Evolutionary conservation across 2,797 vertebrate species (phyloP).

Genomic region (Ceryle rudis): DNA sequence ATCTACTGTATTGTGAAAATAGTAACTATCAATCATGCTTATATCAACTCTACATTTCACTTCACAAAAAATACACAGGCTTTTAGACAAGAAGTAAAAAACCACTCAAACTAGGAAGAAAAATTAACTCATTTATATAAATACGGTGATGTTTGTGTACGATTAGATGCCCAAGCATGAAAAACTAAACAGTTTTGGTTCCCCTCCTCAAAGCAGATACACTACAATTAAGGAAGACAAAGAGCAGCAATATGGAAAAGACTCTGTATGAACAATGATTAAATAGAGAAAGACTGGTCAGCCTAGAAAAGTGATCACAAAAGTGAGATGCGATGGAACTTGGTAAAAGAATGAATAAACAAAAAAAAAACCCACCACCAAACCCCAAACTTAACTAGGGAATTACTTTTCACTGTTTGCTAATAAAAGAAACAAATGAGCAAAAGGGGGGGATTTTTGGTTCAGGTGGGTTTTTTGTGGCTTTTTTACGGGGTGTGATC

Average conservation of each 20-base stretch:
- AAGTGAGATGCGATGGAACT: neutral
- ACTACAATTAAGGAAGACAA: neutral
- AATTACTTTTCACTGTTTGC: neutral
- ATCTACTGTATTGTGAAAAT: neutral
- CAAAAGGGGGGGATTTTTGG: neutral
- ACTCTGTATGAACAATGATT: neutral
- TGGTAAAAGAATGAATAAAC: neutral
- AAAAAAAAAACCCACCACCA: neutral
- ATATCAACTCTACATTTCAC: neutral
- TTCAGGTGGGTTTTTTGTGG: neutral
- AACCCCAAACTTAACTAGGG: neutral
- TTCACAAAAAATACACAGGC: neutral
- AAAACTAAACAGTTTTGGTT: neutral
- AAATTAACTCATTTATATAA: neutral
- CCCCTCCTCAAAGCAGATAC: neutral
- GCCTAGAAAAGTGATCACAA: neutral
- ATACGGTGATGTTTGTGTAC: neutral
- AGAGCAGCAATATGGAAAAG: rapidly evolving
- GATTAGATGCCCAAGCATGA: neutral
- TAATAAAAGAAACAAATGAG: neutral
- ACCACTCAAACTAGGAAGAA: neutral
- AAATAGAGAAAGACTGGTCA: neutral
- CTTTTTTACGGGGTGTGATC: rapidly evolving
- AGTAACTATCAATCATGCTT: neutral
- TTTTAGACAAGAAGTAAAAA: neutral